phyloP scores from a whole-genome alignment of 2,888 invertebrate genomes.

The Thecophora atra region DNA sequence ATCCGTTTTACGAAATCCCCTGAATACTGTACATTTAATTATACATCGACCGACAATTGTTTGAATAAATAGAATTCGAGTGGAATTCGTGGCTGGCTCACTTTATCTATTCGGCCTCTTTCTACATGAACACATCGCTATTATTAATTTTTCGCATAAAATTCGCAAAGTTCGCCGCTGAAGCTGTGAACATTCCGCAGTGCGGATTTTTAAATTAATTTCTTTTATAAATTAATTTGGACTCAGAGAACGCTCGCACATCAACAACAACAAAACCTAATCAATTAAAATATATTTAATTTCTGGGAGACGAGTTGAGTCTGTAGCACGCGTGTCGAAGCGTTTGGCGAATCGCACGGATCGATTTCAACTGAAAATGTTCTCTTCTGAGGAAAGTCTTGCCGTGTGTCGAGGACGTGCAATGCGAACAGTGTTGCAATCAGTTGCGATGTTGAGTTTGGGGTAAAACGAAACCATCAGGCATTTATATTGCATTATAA shows the following conservation, averaged over 20 bases:
- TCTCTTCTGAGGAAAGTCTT: slow-evolving; percentile 14
- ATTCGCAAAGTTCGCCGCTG: slow-evolving; percentile 10
- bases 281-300: slow-evolving; percentile 36
- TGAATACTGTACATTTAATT: background rate
- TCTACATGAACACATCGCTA: background rate
- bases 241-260: background rate
- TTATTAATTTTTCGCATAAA: slow-evolving; percentile 33
- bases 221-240: slow-evolving; percentile 19
- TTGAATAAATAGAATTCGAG: background rate
- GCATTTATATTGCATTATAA: no score
- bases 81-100: slow-evolving; percentile 3
- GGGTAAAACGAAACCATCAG: background rate
- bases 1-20: background rate
- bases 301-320: slow-evolving; percentile 22
- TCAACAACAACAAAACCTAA: slow-evolving; percentile 29
- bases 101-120: background rate
- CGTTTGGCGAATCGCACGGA: slow-evolving; percentile 26
- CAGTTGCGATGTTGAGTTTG: background rate
- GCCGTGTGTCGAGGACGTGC: slow-evolving; percentile 29
- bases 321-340: slow-evolving; percentile 17
- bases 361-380: slow-evolving; percentile 28
- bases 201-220: background rate
- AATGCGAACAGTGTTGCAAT: slow-evolving; percentile 21
- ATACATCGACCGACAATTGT: background rate
- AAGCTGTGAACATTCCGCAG: background rate